These are phyloP conservation scores for Ginglymostoma cirratum DNA, from an alignment of 2,113 vertebrate genomes.

Conservation along the genomic window DNA sequence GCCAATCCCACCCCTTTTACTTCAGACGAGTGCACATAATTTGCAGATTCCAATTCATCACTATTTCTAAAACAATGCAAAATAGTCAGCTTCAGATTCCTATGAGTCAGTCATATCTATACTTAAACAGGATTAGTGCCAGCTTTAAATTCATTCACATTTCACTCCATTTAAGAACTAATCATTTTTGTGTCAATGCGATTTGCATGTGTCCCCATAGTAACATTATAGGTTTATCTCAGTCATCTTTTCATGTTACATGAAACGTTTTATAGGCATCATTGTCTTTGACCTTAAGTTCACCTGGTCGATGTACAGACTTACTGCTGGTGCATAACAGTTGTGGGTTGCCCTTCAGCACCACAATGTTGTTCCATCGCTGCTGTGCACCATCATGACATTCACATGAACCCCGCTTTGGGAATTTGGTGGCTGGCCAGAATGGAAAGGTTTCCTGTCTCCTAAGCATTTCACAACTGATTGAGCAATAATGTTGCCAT, in stretches of 20 bases:
- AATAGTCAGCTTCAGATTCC: neutral
- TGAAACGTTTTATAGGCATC: conserved; percentile 19
- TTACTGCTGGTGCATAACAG: neutral
- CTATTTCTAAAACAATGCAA: neutral
- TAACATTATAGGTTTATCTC: conserved; percentile 1
- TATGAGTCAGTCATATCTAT: neutral
- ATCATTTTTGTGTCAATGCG: neutral
- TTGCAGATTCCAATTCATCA: neutral
- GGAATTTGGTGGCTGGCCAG: conserved; percentile 13
- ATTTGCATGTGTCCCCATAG: conserved; percentile 13
- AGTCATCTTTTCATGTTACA: conserved; percentile 13
- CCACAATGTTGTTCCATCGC: neutral
- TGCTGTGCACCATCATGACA: neutral
- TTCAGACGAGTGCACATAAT: neutral
- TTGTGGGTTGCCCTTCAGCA: neutral
- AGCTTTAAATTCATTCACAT: neutral
- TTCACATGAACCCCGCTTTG: conserved; percentile 9
- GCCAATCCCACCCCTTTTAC: no score
- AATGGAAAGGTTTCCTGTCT: conserved; percentile 17
- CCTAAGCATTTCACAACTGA: neutral
- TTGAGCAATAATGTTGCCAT: conserved; percentile 28
- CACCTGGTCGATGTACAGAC: conserved; percentile 1
- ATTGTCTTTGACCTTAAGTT: conserved; percentile 21
- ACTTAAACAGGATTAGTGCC: neutral
- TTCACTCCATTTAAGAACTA: neutral